Evolutionary conservation across 2,888 invertebrate genomes (phyloP).

Genomic region (Eremobia ochroleuca): DNA sequence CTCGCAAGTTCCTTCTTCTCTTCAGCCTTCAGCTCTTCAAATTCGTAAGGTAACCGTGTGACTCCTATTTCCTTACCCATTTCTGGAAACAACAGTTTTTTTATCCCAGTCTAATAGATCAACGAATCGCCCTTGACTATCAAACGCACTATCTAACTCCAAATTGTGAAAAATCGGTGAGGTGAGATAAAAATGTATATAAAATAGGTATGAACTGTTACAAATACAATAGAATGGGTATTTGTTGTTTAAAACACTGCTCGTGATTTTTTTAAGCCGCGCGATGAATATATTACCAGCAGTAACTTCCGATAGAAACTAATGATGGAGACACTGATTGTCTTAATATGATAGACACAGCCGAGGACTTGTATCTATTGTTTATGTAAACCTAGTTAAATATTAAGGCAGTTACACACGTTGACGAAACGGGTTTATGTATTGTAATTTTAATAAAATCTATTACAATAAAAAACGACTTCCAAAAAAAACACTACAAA

Average conservation of each 20-base stretch:
- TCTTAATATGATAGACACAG: background rate
- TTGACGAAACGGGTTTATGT: background rate
- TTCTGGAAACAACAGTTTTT: background rate
- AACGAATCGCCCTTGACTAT: background rate
- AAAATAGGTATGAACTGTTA: background rate
- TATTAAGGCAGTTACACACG: slow-evolving; percentile 20
- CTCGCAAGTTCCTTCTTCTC: slow-evolving; percentile 40
- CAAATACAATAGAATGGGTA: background rate
- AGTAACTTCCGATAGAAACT: background rate
- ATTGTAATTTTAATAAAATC: background rate
- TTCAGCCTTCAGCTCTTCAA: slow-evolving; percentile 54
- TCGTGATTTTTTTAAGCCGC: background rate
- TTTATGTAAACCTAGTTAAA: background rate
- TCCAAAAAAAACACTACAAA: too few relatives aligned
- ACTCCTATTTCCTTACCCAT: slow-evolving; percentile 26
- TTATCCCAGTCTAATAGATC: background rate
- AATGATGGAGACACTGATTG: background rate
- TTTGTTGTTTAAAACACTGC: background rate
- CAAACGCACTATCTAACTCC: background rate
- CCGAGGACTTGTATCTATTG: background rate
- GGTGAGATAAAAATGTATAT: background rate
- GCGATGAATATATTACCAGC: background rate
- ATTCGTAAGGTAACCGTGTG: slow-evolving; percentile 71
- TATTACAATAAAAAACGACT: too few relatives aligned
- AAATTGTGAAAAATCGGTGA: slow-evolving; percentile 1